Conservation (phyloP, 2,888 invertebrate genomes). For the Aphidius colemani region DNA sequence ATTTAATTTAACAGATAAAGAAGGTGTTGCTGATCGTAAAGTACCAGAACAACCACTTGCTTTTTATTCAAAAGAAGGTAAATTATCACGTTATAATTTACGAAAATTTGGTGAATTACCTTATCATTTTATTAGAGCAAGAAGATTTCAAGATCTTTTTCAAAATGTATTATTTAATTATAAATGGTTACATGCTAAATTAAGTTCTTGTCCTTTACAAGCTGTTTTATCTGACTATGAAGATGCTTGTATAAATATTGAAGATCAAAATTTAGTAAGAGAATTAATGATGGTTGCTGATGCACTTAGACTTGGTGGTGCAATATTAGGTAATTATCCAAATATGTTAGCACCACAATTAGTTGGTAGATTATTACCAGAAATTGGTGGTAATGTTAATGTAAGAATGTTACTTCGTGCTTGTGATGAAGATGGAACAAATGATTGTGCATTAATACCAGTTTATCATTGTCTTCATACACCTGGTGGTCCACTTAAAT, state of each 20-base stretch:
- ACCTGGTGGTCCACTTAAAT: conserved; percentile 98
- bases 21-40: conserved; percentile 89
- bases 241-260: conserved; percentile 83
- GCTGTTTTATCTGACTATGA: conserved; percentile 95
- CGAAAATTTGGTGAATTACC: conserved; percentile 96
- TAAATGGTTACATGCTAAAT: conserved; percentile 95
- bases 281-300: conserved; percentile 93
- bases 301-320: conserved; percentile 90
- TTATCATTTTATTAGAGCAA: conserved; percentile 89
- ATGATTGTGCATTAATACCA: conserved; percentile 88
- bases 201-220: conserved; percentile 93
- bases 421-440: conserved; percentile 87
- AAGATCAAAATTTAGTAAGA: conserved; percentile 80
- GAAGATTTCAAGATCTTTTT: conserved; percentile 87
- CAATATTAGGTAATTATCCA: conserved; percentile 87
- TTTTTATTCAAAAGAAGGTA: conserved; percentile 88
- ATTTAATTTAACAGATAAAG: conserved; percentile 84
- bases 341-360: conserved; percentile 96
- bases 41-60: conserved; percentile 93
- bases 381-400: conserved; percentile 79
- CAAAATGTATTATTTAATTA: conserved; percentile 95
- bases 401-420: conserved; percentile 87
- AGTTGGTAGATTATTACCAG: conserved; percentile 89
- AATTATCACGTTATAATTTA: conserved; percentile 87
- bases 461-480: conserved; percentile 96